These are phyloP conservation scores for Mimas tiliae DNA, from an alignment of 2,888 invertebrate species.

Conservation along the genomic window DNA sequence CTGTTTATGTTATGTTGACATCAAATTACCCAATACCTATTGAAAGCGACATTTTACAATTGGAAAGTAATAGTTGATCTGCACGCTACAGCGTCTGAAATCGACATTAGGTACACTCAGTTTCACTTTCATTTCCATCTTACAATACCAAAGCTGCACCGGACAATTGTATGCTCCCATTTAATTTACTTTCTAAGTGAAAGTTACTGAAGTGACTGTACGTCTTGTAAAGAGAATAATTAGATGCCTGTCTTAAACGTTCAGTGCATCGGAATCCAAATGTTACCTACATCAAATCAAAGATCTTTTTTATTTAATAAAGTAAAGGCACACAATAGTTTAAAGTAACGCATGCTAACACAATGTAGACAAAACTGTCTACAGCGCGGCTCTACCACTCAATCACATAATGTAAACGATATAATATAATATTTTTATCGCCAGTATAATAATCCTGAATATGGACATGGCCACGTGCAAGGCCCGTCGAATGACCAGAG, in stretches of 20 bases:
- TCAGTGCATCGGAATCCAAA: too few relatives aligned
- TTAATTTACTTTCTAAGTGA: conserved; percentile 31
- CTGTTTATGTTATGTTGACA: neutral
- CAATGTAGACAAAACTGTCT: too few relatives aligned
- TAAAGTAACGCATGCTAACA: too few relatives aligned
- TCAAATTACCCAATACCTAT: neutral
- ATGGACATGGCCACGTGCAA: conserved; percentile 64
- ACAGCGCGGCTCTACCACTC: too few relatives aligned
- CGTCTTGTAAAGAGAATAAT: neutral
- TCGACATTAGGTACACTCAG: neutral
- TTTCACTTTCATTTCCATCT: conserved; percentile 31
- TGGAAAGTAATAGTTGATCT: neutral
- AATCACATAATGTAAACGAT: too few relatives aligned
- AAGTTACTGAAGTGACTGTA: conserved; percentile 17
- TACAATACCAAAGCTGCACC: conserved; percentile 26
- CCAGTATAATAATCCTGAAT: conserved; percentile 79
- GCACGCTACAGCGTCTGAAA: neutral
- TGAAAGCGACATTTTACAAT: neutral
- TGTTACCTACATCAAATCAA: too few relatives aligned
- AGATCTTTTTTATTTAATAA: too few relatives aligned
- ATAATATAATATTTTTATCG: neutral
- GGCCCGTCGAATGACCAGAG: conserved; percentile 58
- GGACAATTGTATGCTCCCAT: conserved; percentile 33
- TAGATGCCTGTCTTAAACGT: too few relatives aligned
- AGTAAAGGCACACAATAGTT: too few relatives aligned